Evolutionary conservation across 2,888 invertebrate species (phyloP).

Genomic region (Gnatocerus cornutus): DNA sequence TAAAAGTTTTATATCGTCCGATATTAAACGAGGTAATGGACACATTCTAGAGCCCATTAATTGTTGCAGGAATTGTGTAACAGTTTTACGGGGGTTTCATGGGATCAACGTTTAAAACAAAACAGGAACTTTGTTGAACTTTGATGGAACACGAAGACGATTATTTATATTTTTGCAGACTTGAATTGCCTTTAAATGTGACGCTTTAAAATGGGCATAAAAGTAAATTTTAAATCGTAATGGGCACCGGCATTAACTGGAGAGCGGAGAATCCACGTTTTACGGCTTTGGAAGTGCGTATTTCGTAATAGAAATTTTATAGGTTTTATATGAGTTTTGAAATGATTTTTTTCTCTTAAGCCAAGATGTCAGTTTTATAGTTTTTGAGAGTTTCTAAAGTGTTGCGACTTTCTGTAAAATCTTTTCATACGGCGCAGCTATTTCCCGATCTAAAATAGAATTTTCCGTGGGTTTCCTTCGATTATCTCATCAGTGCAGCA

Average conservation of each 20-base stretch:
- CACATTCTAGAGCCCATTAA: slow-evolving; percentile 21
- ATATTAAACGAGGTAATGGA: slow-evolving; percentile 31
- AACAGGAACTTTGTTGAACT: slow-evolving; percentile 2
- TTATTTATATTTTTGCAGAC: slow-evolving; percentile 2
- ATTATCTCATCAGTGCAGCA: too few species aligned
- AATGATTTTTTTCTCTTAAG: slow-evolving; percentile 2
- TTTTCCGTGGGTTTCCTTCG: too few species aligned
- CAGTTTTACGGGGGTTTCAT: not conserved
- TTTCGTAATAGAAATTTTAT: slow-evolving; percentile 8
- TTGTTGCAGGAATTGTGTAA: slow-evolving; percentile 17
- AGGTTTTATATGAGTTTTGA: not conserved
- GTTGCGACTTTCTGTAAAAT: too few species aligned
- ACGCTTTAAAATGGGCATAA: not conserved
- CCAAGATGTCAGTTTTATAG: not conserved
- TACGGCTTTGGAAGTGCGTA: slow-evolving; percentile 5
- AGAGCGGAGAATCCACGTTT: slow-evolving; percentile 6
- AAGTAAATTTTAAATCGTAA: slow-evolving; percentile 17
- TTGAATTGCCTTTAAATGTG: not conserved
- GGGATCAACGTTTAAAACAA: slow-evolving; percentile 1
- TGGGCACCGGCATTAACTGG: slow-evolving; percentile 1
- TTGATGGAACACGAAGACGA: not conserved
- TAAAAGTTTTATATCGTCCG: slow-evolving; percentile 24
- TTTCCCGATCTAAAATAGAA: too few species aligned
- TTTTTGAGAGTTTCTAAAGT: too few species aligned
- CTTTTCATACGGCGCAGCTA: too few species aligned